These are phyloP conservation scores for Larimichthys polyactis DNA, from an alignment of 2,113 vertebrate genomes.

Conservation along the genomic window DNA sequence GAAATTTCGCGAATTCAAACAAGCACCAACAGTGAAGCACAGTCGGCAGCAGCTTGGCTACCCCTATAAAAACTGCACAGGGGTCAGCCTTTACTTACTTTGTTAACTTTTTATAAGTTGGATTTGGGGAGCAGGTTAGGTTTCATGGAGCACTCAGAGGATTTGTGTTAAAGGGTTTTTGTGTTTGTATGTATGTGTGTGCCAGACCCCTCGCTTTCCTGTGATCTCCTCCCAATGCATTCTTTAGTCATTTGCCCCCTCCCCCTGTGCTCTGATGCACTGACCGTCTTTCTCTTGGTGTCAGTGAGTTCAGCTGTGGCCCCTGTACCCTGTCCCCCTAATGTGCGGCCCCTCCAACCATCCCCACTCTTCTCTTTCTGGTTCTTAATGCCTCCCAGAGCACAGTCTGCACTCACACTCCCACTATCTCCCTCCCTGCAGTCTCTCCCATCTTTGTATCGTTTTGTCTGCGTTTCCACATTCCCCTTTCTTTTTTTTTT, in stretches of 20 bases:
- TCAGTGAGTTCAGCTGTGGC: conserved; percentile 68
- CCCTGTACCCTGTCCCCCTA: conserved; percentile 47
- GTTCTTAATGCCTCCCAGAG: conserved; percentile 30
- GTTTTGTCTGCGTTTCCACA: conserved; percentile 44
- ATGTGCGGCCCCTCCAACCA: conserved; percentile 54
- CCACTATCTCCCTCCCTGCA: conserved; percentile 23
- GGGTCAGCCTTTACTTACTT: conserved; percentile 42
- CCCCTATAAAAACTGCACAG: conserved; percentile 29
- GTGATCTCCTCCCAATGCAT: conserved; percentile 42
- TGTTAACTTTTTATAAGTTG: conserved; percentile 38
- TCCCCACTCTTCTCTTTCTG: conserved; percentile 21
- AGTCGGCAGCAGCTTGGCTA: conserved; percentile 3
- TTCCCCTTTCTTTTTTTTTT: conserved; percentile 7
- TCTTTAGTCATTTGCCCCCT: conserved; percentile 11
- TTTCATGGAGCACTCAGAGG: conserved; percentile 41
- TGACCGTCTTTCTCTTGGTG: conserved; percentile 50
- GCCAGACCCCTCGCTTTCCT: conserved; percentile 6
- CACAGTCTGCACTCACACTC: conserved; percentile 29
- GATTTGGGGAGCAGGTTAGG: conserved; percentile 32
- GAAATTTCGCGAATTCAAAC: neutral
- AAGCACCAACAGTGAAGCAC: neutral
- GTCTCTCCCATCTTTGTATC: conserved; percentile 39
- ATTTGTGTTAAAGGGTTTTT: conserved; percentile 25
- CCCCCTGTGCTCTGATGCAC: neutral
- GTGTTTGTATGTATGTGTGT: conserved; percentile 25